Evolutionary conservation across 2,888 invertebrate species (phyloP), one percentile per base, ranked within the genome.

Genomic region (Drosophila rubida): DNA sequence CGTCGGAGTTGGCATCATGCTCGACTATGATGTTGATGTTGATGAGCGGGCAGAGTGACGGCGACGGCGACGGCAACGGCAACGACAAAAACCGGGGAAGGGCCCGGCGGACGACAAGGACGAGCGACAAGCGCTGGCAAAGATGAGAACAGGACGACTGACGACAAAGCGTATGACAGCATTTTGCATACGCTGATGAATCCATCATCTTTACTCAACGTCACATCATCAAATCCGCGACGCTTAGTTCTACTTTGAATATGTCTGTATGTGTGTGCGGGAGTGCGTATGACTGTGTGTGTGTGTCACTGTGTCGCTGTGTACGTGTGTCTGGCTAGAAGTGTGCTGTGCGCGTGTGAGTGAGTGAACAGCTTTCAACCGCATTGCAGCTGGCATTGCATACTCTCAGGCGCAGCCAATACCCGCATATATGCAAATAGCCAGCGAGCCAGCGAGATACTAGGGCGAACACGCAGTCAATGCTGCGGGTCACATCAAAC

Each of bases 161-260:
- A 80, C 70, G 79, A 88, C 80, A 84, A 82, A 78, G 86, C 80
- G 85, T 83, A 80, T 85, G 82, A 82, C 80, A 85, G 84, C 88
- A 88, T 80, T 89, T 89, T 90, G 84, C 89, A 90, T 89, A 86
- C 81, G 82, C 81, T 89, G 89, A 90, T 90, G 89, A 84, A 90
- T 90, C 83, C 88, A 88, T 89, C 89, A 89, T 90, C 87, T 87
- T 90, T 88, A 86, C 84, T 89, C 89, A 87, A 88, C 81, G 88
- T 90, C 87, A 88, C 88, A 88, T 90, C 87, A 86, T 87, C 84
- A 87, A 89, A 89, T 87, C 88, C 86, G 62, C 67, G 80, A 62
- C 83, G 80, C 80, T 86, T 87, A 75, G 88, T 78, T 86, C 72
- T 79, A 78, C 80, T 88, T 79, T 82, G 57, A 55, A 46, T 37